phyloP scores from a whole-genome alignment of 2,797 vertebrate species.

The Rhynchonycteris naso region DNA sequence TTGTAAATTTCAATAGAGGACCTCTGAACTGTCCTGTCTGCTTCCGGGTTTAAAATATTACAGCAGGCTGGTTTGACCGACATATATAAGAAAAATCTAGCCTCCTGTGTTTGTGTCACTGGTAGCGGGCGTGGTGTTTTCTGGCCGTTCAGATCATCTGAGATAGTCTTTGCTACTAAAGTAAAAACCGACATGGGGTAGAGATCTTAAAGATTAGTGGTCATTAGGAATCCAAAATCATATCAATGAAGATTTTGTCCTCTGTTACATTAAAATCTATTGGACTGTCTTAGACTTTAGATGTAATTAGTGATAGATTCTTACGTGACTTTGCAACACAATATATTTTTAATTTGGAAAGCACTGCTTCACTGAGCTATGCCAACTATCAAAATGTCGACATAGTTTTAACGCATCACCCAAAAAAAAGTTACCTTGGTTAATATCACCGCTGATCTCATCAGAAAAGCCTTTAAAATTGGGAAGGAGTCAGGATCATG shows the following conservation, averaged over 20 bases:
- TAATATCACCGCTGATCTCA: neutral
- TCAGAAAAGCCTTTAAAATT: neutral
- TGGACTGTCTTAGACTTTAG: neutral
- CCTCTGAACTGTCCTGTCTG: neutral
- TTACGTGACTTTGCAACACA: neutral
- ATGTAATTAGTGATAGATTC: neutral
- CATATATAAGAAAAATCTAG: neutral
- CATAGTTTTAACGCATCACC: neutral
- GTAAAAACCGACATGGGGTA: neutral
- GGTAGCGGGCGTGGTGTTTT: neutral
- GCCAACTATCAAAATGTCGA: neutral
- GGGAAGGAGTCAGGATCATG: neutral
- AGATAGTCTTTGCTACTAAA: neutral
- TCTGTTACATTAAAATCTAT: neutral
- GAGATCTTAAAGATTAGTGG: neutral
- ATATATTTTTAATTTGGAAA: neutral
- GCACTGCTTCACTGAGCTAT: neutral
- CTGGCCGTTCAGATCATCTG: neutral
- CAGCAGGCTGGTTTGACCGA: neutral
- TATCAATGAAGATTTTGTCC: neutral
- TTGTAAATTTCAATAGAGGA: neutral
- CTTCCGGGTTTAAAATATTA: neutral
- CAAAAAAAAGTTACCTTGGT: neutral
- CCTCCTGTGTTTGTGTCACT: neutral
- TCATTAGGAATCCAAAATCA: neutral